phyloP scores from a whole-genome alignment of 1,140 invertebrate genomes.

The Drosophila lini region DNA sequence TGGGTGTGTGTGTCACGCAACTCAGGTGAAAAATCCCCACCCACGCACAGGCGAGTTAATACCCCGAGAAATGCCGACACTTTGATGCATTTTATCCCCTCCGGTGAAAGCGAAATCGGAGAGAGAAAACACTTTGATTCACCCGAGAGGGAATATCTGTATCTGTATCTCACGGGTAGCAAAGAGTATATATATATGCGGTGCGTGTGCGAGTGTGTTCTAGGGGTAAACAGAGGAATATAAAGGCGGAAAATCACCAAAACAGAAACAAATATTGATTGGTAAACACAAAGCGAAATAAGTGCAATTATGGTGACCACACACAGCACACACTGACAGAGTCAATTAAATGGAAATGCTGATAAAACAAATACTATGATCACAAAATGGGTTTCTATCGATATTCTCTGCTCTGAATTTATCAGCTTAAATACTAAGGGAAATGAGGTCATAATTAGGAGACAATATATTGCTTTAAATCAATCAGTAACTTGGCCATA shows the following conservation, averaged over 20 bases:
- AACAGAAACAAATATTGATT: slow-evolving; percentile 29
- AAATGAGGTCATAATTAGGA: slow-evolving; percentile 8
- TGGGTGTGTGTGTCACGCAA: slow-evolving; percentile 39
- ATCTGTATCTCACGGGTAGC: neutral
- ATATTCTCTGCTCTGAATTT: neutral
- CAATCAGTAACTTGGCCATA: neutral
- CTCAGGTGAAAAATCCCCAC: slow-evolving; percentile 22
- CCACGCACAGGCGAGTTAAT: slow-evolving; percentile 9
- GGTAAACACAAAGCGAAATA: slow-evolving; percentile 27
- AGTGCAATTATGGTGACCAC: slow-evolving; percentile 25
- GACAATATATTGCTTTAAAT: neutral
- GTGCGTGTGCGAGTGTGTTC: slow-evolving; percentile 6
- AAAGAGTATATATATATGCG: neutral
- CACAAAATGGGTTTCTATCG: slow-evolving; percentile 1
- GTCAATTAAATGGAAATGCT: slow-evolving; percentile 18
- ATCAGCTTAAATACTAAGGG: neutral
- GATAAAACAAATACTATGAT: slow-evolving; percentile 6
- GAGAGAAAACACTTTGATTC: slow-evolving; percentile 10
- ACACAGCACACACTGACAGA: neutral
- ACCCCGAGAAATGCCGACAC: slow-evolving; percentile 13
- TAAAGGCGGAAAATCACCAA: slow-evolving; percentile 16
- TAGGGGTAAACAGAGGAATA: slow-evolving; percentile 12
- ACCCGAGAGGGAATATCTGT: neutral
- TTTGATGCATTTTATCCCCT: slow-evolving; percentile 19
- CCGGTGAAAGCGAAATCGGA: slow-evolving; percentile 22